A percentile compares a stretch with the other conserved stretches of the same genome.
Evolutionary conservation across 2,797 vertebrate species (phyloP).

Genomic region (Leuciscus waleckii): DNA sequence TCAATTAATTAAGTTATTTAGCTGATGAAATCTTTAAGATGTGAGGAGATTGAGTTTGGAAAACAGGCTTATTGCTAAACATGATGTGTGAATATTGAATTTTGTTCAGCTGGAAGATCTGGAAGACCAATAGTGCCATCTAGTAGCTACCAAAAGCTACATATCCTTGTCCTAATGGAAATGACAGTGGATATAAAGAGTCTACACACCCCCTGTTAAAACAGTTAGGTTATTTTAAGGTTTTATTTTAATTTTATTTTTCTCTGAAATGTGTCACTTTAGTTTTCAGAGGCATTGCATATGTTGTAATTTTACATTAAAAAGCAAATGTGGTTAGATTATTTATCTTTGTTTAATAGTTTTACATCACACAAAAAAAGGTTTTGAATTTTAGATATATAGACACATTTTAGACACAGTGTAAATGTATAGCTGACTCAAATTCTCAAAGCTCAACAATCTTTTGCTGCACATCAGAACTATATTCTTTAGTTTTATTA

Average conservation of each 20-base stretch:
- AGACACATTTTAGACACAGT: too few relatives aligned
- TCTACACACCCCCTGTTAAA: neutral
- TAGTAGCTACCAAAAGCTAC: conserved; percentile 64
- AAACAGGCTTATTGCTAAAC: neutral
- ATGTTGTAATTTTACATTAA: neutral
- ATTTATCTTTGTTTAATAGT: neutral
- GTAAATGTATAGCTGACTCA: too few relatives aligned
- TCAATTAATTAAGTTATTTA: conserved; percentile 17
- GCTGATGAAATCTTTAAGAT: conserved; percentile 23
- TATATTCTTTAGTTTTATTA: too few relatives aligned
- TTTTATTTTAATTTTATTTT: neutral
- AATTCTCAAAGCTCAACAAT: too few relatives aligned
- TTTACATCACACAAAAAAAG: neutral
- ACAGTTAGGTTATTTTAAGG: neutral
- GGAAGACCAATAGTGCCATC: conserved; percentile 78
- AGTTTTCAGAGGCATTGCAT: neutral
- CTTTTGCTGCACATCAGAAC: too few relatives aligned
- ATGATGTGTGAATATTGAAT: conserved; percentile 9
- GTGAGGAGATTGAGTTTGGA: neutral
- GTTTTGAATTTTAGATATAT: neutral
- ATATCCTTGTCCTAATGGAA: conserved; percentile 24
- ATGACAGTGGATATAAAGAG: neutral
- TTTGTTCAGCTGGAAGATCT: conserved; percentile 25
- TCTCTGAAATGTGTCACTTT: neutral
- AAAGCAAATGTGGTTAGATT: neutral